Conservation (phyloP, 1,140 invertebrate genomes). For the Neodiprion lecontei region DNA sequence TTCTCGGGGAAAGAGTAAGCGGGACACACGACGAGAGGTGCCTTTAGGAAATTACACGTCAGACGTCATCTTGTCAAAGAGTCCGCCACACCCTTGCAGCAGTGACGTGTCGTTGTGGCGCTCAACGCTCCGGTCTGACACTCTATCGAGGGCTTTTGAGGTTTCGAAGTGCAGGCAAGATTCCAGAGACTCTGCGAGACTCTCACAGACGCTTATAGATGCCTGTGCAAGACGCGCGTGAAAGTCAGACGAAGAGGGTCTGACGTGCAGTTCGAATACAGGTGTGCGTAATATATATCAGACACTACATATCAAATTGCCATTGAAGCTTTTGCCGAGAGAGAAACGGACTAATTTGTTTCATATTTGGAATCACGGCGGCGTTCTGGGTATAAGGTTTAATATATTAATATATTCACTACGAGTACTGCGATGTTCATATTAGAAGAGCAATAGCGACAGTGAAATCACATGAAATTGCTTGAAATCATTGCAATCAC, state of each 20-base stretch:
- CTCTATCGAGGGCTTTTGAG: conserved; percentile 3
- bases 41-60: conserved; percentile 35
- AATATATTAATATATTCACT: no score
- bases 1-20: neutral
- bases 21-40: conserved; percentile 8
- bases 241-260: neutral
- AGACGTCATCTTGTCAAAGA: conserved; percentile 32
- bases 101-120: neutral
- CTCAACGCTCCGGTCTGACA: neutral
- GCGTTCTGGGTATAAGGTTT: no score
- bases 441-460: no score
- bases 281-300: no score
- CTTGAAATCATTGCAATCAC: no score
- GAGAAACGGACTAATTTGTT: no score
- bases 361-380: no score
- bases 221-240: neutral
- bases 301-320: neutral
- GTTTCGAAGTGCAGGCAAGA: neutral
- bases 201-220: neutral
- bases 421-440: no score
- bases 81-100: conserved; percentile 11
- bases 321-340: neutral
- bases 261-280: neutral
- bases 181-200: neutral
- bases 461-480: no score